Conservation (phyloP, 2,888 invertebrate genomes). For the Dusona sp. region DNA sequence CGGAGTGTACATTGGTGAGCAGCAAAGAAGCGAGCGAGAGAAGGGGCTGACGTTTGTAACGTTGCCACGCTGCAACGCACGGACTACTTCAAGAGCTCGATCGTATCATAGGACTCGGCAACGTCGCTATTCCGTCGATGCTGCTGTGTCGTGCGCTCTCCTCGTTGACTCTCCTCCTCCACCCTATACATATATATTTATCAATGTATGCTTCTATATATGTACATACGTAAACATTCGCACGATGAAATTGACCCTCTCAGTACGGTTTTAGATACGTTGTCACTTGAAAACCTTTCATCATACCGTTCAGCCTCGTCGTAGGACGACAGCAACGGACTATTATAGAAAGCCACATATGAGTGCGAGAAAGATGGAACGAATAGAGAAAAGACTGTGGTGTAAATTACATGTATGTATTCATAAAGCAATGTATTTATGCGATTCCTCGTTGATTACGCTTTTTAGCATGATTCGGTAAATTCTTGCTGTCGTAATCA, state of each 20-base stretch:
- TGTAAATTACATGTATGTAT: not conserved
- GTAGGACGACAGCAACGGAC: not conserved
- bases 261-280: conserved; percentile 69
- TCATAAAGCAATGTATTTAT: not conserved
- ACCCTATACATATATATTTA: not conserved
- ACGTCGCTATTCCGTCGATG: conserved; percentile 60
- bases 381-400: conserved; percentile 27
- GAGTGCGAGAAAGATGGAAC: not conserved
- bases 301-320: conserved; percentile 57
- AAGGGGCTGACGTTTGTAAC: conserved; percentile 48
- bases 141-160: not conserved
- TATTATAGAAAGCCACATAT: not conserved
- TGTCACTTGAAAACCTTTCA: conserved; percentile 61
- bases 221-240: conserved; percentile 4
- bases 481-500: conserved; percentile 57
- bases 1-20: conserved; percentile 18
- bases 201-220: not conserved
- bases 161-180: not conserved
- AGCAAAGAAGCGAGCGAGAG: conserved; percentile 45
- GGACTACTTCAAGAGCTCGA: conserved; percentile 70
- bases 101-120: conserved; percentile 64
- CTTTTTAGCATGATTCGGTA: not conserved
- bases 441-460: not conserved
- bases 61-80: conserved; percentile 72
- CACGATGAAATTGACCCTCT: conserved; percentile 51